These are phyloP conservation scores for Girardia tigrina DNA, from an alignment of 2,888 invertebrate genomes.

Conservation along the genomic window DNA sequence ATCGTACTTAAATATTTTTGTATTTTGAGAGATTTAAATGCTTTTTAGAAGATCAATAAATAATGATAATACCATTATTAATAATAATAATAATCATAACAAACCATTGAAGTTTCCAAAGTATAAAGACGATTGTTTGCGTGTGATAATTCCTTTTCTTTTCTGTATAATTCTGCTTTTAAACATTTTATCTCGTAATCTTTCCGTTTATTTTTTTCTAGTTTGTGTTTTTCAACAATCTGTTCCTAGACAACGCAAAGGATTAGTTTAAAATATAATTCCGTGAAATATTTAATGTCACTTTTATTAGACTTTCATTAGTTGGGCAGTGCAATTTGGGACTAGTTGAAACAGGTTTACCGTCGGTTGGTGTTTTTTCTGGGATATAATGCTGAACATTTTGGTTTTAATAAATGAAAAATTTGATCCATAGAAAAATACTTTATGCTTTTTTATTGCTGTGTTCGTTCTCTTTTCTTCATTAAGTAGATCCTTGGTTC, in stretches of 20 bases:
- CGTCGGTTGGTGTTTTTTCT: not conserved
- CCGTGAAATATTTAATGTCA: not conserved
- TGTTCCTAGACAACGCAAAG: slow-evolving; percentile 38
- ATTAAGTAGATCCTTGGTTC: slow-evolving; percentile 44
- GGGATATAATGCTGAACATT: not conserved
- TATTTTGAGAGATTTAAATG: too few species aligned
- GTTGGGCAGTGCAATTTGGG: slow-evolving; percentile 29
- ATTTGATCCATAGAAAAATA: too few species aligned
- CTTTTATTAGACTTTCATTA: not conserved
- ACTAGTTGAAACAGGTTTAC: not conserved
- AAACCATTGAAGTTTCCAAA: slow-evolving; percentile 41
- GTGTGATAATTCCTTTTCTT: slow-evolving; percentile 31
- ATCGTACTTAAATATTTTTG: too few species aligned
- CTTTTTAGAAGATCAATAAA: too few species aligned
- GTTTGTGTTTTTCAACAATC: slow-evolving; percentile 40
- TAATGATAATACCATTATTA: too few species aligned
- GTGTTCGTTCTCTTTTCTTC: slow-evolving; percentile 48
- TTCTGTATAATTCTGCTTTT: slow-evolving; percentile 30
- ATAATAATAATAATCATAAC: too few species aligned
- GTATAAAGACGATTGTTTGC: slow-evolving; percentile 38
- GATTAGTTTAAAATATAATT: not conserved
- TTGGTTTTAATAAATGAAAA: too few species aligned
- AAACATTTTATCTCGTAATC: slow-evolving; percentile 37
- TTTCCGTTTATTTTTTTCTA: slow-evolving; percentile 35
- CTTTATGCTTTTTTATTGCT: slow-evolving; percentile 48